A percentile compares a stretch with the other conserved stretches of the same genome.
phyloP scores from a whole-genome alignment of 2,797 vertebrate species.

The Emydoidea blandingii region DNA sequence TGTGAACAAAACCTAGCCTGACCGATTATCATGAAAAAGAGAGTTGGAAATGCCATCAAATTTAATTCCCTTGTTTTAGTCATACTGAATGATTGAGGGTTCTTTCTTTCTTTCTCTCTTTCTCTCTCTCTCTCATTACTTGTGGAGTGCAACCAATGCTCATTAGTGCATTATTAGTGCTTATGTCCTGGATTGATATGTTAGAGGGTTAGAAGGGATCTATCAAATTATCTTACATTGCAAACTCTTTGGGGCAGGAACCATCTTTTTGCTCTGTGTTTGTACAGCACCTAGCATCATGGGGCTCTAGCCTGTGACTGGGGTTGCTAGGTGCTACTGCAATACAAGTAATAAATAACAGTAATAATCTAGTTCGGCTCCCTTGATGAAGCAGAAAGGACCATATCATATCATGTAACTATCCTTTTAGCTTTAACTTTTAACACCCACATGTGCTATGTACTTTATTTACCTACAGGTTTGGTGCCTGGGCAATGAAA shows the following conservation, averaged over 20 bases:
- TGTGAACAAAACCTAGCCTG: neutral
- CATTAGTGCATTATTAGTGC: conserved; percentile 29
- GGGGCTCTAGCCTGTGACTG: neutral
- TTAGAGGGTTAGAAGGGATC: neutral
- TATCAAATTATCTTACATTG: neutral
- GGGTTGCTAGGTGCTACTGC: neutral
- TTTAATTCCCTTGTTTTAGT: neutral
- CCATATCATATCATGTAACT: neutral
- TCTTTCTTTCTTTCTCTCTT: neutral
- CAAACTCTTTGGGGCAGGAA: neutral
- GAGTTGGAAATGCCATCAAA: neutral
- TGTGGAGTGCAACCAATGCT: neutral
- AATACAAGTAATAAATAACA: neutral
- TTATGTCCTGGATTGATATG: neutral
- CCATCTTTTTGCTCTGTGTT: neutral
- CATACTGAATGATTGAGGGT: neutral
- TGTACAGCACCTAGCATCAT: neutral
- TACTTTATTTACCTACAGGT: conserved; percentile 81
- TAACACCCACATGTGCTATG: neutral
- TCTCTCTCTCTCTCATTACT: neutral
- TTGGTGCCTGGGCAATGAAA: conserved; percentile 98
- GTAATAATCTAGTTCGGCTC: neutral
- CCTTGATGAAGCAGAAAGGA: neutral
- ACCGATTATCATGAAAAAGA: neutral
- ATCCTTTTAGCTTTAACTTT: neutral